phyloP scores from a whole-genome alignment of 2,113 vertebrate species.

The Plectropomus leopardus region DNA sequence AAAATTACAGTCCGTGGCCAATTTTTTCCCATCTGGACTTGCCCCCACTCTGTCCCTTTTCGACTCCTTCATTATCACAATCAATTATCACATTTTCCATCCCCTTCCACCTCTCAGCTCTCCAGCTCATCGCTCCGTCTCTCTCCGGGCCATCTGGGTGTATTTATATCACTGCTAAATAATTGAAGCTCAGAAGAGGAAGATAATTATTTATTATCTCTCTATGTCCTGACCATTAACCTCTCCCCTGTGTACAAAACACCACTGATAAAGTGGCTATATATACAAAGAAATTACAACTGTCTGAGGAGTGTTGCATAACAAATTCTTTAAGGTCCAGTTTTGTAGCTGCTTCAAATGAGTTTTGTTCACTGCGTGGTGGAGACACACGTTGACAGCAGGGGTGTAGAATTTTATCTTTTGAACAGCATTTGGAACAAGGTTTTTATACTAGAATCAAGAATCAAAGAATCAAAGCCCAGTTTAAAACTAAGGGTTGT shows the following conservation, averaged over 20 bases:
- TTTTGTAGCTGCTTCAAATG: too few species aligned
- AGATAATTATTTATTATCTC: slow-evolving; percentile 48
- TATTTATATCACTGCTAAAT: slow-evolving; percentile 62
- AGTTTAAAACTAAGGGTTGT: too few species aligned
- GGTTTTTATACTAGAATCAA: too few species aligned
- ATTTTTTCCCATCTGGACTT: slow-evolving; percentile 13
- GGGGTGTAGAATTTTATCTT: too few species aligned
- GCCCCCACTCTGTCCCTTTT: slow-evolving; percentile 13
- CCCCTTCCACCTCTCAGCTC: slow-evolving; percentile 9
- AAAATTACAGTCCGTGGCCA: slow-evolving; percentile 42
- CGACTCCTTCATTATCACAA: slow-evolving; percentile 23
- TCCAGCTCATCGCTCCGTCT: too few species aligned
- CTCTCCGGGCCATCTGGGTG: slow-evolving; percentile 36
- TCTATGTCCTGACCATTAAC: slow-evolving; percentile 52
- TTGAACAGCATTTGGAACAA: too few species aligned
- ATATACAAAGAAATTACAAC: too few species aligned
- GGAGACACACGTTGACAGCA: too few species aligned
- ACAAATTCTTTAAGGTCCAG: too few species aligned
- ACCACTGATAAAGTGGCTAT: not conserved
- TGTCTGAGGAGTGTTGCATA: too few species aligned
- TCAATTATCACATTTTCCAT: slow-evolving; percentile 57
- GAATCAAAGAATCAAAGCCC: too few species aligned
- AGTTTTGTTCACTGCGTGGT: too few species aligned
- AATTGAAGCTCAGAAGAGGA: slow-evolving; percentile 55
- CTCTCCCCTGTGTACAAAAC: not conserved